Percentiles rank a stretch among this genome's conserved stretches.
These are phyloP conservation scores for Hydrolagus colliei DNA, from an alignment of 2,797 vertebrate genomes.

Conservation along the genomic window DNA sequence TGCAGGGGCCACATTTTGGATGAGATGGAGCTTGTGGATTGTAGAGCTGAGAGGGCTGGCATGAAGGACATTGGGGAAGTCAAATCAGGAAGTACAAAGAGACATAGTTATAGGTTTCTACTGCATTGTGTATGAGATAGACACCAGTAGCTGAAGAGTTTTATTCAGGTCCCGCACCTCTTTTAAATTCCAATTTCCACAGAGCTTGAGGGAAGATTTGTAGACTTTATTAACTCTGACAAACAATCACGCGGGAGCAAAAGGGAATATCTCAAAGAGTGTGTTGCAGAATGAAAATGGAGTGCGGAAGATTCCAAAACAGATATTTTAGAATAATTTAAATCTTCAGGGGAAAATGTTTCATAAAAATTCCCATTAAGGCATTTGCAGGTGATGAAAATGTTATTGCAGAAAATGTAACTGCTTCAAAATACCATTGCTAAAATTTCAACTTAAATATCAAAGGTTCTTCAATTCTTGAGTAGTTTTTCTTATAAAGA, in stretches of 20 bases:
- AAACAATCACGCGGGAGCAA: not conserved
- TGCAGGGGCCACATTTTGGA: not conserved
- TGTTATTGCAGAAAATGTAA: conserved; percentile 6
- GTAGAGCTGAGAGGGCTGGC: not conserved
- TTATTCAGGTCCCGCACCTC: no score
- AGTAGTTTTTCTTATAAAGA: not conserved
- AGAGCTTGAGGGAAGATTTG: not conserved
- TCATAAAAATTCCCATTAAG: conserved; percentile 8
- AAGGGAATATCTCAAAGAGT: not conserved
- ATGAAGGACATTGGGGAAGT: not conserved
- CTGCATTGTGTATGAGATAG: not conserved
- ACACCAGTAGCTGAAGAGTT: not conserved
- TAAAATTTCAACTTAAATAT: not conserved
- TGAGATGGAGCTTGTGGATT: not conserved
- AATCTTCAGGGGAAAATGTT: conserved; percentile 1
- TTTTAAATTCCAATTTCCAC: not conserved
- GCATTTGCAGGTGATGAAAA: not conserved
- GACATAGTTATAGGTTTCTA: not conserved
- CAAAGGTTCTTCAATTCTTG: not conserved
- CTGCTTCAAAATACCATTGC: not conserved
- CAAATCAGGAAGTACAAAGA: not conserved
- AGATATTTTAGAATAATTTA: not conserved
- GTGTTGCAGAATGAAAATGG: conserved; percentile 1
- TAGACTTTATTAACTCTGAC: not conserved
- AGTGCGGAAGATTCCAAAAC: no score